Conservation (phyloP, 53 echinoderm and acorn worm species). For the Luidia sarsii region DNA sequence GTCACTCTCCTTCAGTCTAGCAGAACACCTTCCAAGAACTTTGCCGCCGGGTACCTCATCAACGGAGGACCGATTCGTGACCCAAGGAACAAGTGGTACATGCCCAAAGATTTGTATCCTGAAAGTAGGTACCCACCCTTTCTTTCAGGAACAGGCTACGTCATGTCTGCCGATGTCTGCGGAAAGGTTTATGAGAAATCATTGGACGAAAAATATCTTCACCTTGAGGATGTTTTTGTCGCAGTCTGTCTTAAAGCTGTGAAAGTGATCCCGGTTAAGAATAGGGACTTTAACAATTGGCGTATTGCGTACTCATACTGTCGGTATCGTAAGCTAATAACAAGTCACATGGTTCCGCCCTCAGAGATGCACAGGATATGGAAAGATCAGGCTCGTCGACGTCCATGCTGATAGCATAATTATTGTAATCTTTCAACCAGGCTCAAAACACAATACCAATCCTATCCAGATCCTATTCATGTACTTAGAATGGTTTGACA, state of each 20-base stretch:
- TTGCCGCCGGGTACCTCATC: slow-evolving; percentile 81
- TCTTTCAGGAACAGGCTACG: slow-evolving; percentile 91
- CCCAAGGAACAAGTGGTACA: slow-evolving; percentile 97
- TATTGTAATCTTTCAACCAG: no score
- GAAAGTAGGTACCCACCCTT: slow-evolving; percentile 91
- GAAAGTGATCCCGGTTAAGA: slow-evolving; percentile 69
- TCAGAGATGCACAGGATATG: slow-evolving; percentile 92
- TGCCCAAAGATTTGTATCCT: slow-evolving; percentile 83
- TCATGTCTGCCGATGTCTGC: slow-evolving; percentile 80
- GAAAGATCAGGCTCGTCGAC: slow-evolving; percentile 70
- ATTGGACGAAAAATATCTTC: slow-evolving; percentile 70
- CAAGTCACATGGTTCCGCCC: slow-evolving; percentile 92
- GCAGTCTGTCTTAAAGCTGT: slow-evolving; percentile 78
- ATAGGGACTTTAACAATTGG: slow-evolving; percentile 89
- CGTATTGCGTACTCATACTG: slow-evolving; percentile 86
- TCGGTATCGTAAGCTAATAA: slow-evolving; percentile 78
- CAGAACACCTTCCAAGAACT: slow-evolving; percentile 38
- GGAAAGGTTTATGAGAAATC: slow-evolving; percentile 71
- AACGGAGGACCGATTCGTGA: slow-evolving; percentile 91
- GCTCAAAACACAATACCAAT: no score
- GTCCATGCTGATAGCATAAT: no score
- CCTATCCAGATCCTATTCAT: no score
- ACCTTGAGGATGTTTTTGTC: slow-evolving; percentile 90
- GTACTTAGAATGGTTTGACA: no score
- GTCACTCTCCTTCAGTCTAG: slow-evolving; percentile 54